phyloP scores from a whole-genome alignment of 2,113 vertebrate species.

The Aramus guarauna region DNA sequence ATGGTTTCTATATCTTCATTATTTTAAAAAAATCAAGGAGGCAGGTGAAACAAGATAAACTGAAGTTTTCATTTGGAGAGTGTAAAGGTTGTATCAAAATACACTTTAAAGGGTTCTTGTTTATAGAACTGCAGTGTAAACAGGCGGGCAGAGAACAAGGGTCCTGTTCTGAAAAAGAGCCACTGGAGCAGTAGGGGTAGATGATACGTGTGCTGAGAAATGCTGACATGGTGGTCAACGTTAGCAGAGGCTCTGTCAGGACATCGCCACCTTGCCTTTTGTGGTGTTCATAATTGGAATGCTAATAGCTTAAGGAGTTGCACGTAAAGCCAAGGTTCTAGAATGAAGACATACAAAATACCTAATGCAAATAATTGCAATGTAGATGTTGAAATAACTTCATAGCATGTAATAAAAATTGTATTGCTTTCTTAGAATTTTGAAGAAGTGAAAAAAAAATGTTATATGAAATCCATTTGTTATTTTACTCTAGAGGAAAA shows the following conservation, averaged over 20 bases:
- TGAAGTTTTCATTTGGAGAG: not conserved
- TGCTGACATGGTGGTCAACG: not conserved
- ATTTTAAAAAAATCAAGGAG: not conserved
- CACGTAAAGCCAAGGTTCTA: not conserved
- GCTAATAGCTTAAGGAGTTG: not conserved
- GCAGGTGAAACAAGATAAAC: not conserved
- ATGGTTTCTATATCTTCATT: not conserved
- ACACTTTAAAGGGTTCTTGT: not conserved
- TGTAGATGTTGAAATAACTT: not conserved
- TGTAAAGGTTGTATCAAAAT: not conserved
- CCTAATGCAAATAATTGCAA: not conserved
- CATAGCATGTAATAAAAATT: not conserved
- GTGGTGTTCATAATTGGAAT: not conserved
- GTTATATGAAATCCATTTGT: rapidly evolving
- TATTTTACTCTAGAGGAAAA: not conserved
- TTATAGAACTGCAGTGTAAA: not conserved
- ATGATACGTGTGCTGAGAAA: not conserved
- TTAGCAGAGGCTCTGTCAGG: rapidly evolving
- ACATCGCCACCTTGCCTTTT: not conserved
- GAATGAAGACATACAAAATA: not conserved
- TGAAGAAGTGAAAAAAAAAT: not conserved
- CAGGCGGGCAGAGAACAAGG: not conserved
- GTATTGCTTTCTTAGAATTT: not conserved
- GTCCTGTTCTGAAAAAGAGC: not conserved
- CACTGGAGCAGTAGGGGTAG: not conserved